Evolutionary conservation across 2,797 vertebrate genomes (phyloP).

Genomic region (Helostoma temminkii): DNA sequence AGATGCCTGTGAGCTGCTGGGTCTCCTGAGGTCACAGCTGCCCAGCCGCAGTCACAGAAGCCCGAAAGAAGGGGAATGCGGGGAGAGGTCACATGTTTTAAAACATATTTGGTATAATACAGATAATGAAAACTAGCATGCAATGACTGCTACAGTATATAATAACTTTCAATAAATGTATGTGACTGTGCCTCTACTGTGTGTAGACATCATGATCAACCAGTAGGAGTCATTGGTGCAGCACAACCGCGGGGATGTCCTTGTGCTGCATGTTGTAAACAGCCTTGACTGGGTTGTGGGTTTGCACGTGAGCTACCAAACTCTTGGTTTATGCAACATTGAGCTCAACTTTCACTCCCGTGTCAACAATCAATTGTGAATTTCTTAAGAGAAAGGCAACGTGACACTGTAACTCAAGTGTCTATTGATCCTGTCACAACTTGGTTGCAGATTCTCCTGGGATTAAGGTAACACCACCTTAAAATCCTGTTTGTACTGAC

Average conservation of each 20-base stretch:
- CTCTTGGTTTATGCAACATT: not conserved
- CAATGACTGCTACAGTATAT: slow-evolving; percentile 9
- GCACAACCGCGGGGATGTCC: not conserved
- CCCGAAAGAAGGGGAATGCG: not conserved
- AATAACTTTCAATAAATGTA: not conserved
- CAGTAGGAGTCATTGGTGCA: not conserved
- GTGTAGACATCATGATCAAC: not conserved
- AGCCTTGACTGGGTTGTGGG: not conserved
- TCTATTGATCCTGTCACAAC: not conserved
- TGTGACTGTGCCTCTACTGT: not conserved
- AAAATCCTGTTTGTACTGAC: not conserved
- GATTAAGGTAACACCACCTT: not conserved
- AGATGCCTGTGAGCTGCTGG: slow-evolving; percentile 28
- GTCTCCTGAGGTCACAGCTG: slow-evolving; percentile 67
- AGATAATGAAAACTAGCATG: slow-evolving; percentile 18
- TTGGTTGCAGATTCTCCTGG: not conserved
- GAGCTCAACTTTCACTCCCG: no score
- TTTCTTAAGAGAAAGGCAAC: not conserved
- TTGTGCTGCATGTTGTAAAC: not conserved
- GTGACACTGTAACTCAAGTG: not conserved
- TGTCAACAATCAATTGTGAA: not conserved
- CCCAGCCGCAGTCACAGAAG: slow-evolving; percentile 45
- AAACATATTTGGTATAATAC: slow-evolving; percentile 16
- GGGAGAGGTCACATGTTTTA: not conserved
- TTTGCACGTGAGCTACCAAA: not conserved